Evolutionary conservation across 2,888 invertebrate species (phyloP), one percentile per base, ranked within the genome.

Genomic region (Petrophora chlorosata): DNA sequence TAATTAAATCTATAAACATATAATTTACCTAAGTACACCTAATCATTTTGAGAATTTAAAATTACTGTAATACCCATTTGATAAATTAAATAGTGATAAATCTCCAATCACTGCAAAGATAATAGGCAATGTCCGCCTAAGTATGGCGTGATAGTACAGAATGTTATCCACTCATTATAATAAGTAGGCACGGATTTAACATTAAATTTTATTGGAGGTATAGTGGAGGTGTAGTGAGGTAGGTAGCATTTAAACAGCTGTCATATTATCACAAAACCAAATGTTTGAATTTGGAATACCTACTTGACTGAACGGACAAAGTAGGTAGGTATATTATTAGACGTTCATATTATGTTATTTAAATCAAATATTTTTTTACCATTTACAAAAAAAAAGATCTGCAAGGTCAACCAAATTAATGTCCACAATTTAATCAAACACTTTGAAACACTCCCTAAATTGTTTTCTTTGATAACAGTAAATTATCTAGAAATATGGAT

Each of bases 101-200:
- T 61, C 50, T 59, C 46, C 59, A 76, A 76, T 73, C 76, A 73
- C 61, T 51, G 67, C 59, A 61, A 49, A 53, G 59, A 65, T 63
- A 58, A 58, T 33, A 39, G 26, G 38, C 25, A 9, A 14, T 35
- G 34, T 29, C 26, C 30, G 25, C 23, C 29, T 36, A 28, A n/a
- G n/a, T n/a, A n/a, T n/a, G n/a, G 26, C 25, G 42, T 41, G 35
- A 48, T 36, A 32, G 12, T 36, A 29, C 23, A 5, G 8, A 28
- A 32, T 42, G 5, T 46, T 30, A 22, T 38, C 28, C 28, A 41
- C n/a, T 23, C 19, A 2, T 13, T 19, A 19, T n/a, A 19, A 26
- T 13, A 10, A 17, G 4, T 32, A 17, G 3, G 16, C 5, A 41
- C 7, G 13, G 29, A 23, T 41, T 25, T 30, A 13, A 32, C 3